Evolutionary conservation across 2,888 invertebrate genomes (phyloP).

Genomic region (Ceramica pisi): DNA sequence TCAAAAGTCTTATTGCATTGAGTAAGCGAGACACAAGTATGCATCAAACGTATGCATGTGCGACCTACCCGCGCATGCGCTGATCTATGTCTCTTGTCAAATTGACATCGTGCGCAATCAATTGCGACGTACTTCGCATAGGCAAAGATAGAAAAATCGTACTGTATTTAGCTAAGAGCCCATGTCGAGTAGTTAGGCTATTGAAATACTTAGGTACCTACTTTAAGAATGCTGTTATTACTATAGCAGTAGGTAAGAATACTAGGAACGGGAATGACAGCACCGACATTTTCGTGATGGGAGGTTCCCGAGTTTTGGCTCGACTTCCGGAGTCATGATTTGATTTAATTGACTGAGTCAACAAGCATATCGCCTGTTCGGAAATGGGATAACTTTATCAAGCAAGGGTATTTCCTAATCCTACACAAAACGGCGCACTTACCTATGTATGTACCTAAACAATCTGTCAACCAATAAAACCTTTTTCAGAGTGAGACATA

Average conservation of each 20-base stretch:
- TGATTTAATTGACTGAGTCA: neutral
- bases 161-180: too few relatives aligned
- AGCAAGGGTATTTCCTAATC: neutral
- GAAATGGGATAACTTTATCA: neutral
- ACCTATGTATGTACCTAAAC: too few relatives aligned
- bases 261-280: neutral
- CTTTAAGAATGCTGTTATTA: neutral
- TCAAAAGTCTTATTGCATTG: too few relatives aligned
- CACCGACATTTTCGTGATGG: neutral
- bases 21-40: too few relatives aligned
- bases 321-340: neutral
- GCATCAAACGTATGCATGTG: too few relatives aligned
- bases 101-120: too few relatives aligned
- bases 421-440: neutral
- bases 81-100: too few relatives aligned
- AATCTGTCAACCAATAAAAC: neutral
- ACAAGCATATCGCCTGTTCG: neutral
- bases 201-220: too few relatives aligned
- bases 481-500: neutral
- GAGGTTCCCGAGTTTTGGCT: slow-evolving; percentile 3
- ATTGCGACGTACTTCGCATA: too few relatives aligned
- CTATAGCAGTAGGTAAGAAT: neutral
- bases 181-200: too few relatives aligned
- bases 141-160: too few relatives aligned
- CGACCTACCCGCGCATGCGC: too few relatives aligned